A percentile compares a stretch with the other conserved stretches of the same genome.
These are phyloP conservation scores for Sisyra nigra DNA, from an alignment of 2,888 invertebrate genomes.

Conservation along the genomic window DNA sequence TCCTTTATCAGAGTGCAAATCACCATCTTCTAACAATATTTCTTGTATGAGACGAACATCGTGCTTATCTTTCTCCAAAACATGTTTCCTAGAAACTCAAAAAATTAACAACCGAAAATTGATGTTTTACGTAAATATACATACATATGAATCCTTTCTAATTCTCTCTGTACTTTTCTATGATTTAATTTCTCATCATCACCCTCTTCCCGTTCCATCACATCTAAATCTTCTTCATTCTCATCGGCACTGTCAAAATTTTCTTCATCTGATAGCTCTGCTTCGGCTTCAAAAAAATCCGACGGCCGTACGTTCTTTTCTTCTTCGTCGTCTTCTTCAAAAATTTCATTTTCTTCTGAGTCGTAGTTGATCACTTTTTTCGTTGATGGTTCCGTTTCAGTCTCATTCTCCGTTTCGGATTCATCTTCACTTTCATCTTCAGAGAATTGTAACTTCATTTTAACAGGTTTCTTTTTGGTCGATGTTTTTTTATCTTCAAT, in stretches of 20 bases:
- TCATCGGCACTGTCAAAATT: constrained; percentile 73
- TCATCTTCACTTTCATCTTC: constrained; percentile 14
- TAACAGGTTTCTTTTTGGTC: not conserved
- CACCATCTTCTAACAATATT: constrained; percentile 76
- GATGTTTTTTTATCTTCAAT: not conserved
- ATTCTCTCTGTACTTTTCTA: constrained; percentile 55
- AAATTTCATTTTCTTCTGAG: constrained; percentile 67
- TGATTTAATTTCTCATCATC: constrained; percentile 74
- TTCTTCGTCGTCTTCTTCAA: constrained; percentile 13
- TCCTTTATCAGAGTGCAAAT: constrained; percentile 57
- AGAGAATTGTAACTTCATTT: not conserved
- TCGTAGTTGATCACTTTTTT: constrained; percentile 46
- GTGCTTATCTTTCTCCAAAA: constrained; percentile 76
- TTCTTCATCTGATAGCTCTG: constrained; percentile 82
- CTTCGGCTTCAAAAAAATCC: constrained; percentile 79
- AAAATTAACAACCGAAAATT: not conserved
- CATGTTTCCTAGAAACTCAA: constrained; percentile 41
- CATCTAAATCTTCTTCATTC: constrained; percentile 64
- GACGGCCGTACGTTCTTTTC: constrained; percentile 28
- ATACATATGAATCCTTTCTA: constrained; percentile 76
- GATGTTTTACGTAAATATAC: constrained; percentile 19
- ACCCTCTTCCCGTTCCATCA: constrained; percentile 68
- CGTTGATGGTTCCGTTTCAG: constrained; percentile 23
- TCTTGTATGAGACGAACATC: constrained; percentile 75
- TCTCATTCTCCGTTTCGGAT: constrained; percentile 25